These are phyloP conservation scores for Ceyx erithaca DNA, from an alignment of 2,797 vertebrate species.

Conservation along the genomic window DNA sequence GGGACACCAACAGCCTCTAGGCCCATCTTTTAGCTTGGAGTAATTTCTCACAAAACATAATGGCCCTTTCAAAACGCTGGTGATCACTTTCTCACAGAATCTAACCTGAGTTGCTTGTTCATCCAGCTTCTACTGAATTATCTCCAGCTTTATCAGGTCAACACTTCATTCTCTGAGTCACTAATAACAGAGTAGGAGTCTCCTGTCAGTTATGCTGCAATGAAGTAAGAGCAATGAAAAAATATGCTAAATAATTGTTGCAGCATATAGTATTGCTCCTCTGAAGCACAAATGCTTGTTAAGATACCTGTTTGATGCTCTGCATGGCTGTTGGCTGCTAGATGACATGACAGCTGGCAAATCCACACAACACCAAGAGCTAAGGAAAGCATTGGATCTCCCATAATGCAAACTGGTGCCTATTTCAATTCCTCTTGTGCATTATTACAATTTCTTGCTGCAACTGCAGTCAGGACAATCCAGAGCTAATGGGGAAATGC, in stretches of 20 bases:
- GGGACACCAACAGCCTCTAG: not conserved
- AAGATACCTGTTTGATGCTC: not conserved
- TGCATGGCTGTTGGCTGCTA: not conserved
- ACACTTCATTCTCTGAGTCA: not conserved
- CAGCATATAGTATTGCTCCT: not conserved
- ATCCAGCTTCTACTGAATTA: not conserved
- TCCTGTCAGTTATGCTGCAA: not conserved
- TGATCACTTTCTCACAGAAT: not conserved
- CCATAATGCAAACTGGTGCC: not conserved
- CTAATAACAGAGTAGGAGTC: not conserved
- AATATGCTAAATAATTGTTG: not conserved
- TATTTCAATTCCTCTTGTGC: not conserved
- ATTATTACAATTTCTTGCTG: not conserved
- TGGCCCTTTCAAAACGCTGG: not conserved
- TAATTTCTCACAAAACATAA: not conserved
- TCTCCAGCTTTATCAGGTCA: slow-evolving; percentile 1
- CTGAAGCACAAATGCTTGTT: not conserved
- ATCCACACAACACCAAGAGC: rapidly evolving
- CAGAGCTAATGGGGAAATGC: not conserved
- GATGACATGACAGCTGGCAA: not conserved
- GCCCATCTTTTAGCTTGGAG: not conserved
- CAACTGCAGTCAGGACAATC: not conserved
- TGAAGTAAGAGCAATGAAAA: not conserved
- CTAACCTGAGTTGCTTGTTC: not conserved
- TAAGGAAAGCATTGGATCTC: not conserved